Evolutionary conservation across 2,888 invertebrate species (phyloP), one percentile per base, ranked within the genome.

Genomic region (Gari tellinella): DNA sequence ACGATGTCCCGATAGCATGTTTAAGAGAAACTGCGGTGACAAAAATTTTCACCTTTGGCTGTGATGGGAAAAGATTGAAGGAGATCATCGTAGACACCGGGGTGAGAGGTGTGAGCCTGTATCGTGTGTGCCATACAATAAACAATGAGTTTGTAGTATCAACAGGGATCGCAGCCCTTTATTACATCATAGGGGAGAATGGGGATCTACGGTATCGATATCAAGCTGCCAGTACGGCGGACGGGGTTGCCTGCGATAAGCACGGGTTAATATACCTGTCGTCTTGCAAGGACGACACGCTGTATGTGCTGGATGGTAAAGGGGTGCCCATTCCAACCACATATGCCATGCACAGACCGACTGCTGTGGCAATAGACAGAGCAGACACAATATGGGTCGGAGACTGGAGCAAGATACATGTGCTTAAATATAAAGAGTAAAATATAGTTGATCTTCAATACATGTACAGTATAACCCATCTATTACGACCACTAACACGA

Each of bases 221-320:
- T 38, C 52, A 60, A 21, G 66, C 73, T 1, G 49, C 73, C 15
- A 58, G 62, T 23, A 69, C 66, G 10, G 78, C 78, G 2, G 78
- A 78, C 12, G 78, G 78, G 2, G 78, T 78, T 17, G 69, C 78
- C 0, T 69, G 66, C 23, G 78, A 78, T 45, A 52, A 52, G 10
- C 73, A 78, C 23, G 78, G 78, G 12, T 37, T 78, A n/a, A 70
- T 78, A n/a, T 78, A 70, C 45, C 58, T 78, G 15, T 73, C 78
- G 1, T 56, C 78, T 1, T 70, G 78, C 21, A 62, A 63, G 23
- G 78, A 73, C 19, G 73, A 78, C 40, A 67, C 72, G 8, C 63
- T 78, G 17, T 78, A 73, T 25, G 46, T 78, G 25, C 45, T 78
- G 0, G 53, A 78, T 25, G 51, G 66, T 31, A 69, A 78, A 31